Conservation (phyloP, 2,888 invertebrate species). For the Drosophila formosana region DNA sequence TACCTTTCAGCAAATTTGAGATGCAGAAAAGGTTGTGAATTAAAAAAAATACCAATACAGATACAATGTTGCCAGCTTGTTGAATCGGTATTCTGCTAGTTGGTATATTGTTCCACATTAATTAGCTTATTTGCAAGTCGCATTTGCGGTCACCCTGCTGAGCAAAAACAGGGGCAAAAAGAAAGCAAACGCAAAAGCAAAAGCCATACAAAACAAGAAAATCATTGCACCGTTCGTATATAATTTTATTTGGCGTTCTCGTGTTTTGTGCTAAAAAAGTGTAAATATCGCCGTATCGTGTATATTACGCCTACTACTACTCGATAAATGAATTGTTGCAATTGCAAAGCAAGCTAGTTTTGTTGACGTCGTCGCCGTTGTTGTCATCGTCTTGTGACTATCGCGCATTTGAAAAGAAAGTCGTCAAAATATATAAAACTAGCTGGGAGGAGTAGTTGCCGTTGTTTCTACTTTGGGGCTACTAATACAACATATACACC, state of each 20-base stretch:
- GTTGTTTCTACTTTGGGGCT: constrained; percentile 47
- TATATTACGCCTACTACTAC: constrained; percentile 11
- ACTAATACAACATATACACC: constrained; percentile 17
- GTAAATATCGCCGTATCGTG: constrained; percentile 37
- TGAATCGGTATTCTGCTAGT: background rate
- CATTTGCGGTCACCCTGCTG: constrained; percentile 7
- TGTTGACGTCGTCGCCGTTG: constrained; percentile 70
- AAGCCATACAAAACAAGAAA: constrained; percentile 65
- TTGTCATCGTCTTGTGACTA: constrained; percentile 75
- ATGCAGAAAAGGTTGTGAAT: background rate
- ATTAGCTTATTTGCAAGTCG: background rate
- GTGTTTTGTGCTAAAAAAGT: constrained; percentile 58
- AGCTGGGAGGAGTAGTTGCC: constrained; percentile 69
- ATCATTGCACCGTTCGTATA: constrained; percentile 52
- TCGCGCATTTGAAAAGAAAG: constrained; percentile 72
- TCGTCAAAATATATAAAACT: constrained; percentile 71
- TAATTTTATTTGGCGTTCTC: constrained; percentile 44
- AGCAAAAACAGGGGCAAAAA: constrained; percentile 60
- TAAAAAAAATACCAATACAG: background rate
- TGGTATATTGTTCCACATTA: background rate
- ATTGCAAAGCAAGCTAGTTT: constrained; percentile 41
- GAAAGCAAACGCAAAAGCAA: constrained; percentile 66
- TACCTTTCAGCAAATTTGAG: too few species aligned
- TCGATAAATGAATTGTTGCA: constrained; percentile 24
- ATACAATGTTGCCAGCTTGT: background rate